Percentiles rank a stretch among this genome's conserved stretches.
phyloP scores from a whole-genome alignment of 2,113 vertebrate species.

The Argyrosomus japonicus region DNA sequence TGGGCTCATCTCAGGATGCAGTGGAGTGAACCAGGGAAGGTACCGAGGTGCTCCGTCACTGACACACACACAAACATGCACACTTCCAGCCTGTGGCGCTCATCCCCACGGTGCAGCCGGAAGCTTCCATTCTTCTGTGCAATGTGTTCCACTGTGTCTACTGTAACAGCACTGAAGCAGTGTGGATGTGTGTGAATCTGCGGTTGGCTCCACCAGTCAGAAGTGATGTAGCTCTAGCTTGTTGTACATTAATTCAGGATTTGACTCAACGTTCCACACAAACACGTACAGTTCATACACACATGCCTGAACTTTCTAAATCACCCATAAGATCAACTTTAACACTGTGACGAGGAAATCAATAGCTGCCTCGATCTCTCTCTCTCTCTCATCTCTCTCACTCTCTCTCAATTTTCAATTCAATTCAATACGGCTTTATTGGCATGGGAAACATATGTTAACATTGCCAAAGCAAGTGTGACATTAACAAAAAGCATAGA shows the following conservation, averaged over 20 bases:
- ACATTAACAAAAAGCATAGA: too few relatives aligned
- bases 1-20: slow-evolving; percentile 74
- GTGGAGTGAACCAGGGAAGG: slow-evolving; percentile 68
- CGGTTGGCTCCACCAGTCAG: not conserved
- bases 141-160: not conserved
- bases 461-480: too few relatives aligned
- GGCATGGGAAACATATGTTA: too few relatives aligned
- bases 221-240: not conserved
- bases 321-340: slow-evolving; percentile 51
- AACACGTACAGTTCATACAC: not conserved
- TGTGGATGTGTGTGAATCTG: not conserved
- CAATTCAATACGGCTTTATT: too few relatives aligned
- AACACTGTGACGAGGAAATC: slow-evolving; percentile 43
- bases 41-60: slow-evolving; percentile 71
- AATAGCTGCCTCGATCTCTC: slow-evolving; percentile 41
- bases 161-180: not conserved
- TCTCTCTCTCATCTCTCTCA: not conserved
- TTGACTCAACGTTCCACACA: too few relatives aligned
- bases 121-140: slow-evolving; percentile 26
- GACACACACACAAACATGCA: slow-evolving; percentile 53
- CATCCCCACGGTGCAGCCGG: slow-evolving; percentile 18
- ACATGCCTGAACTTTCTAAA: slow-evolving; percentile 29
- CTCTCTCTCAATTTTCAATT: not conserved
- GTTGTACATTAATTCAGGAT: not conserved
- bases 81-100: slow-evolving; percentile 9